phyloP scores from a whole-genome alignment of 2,797 vertebrate genomes.

The Rhinoraja longicauda region DNA sequence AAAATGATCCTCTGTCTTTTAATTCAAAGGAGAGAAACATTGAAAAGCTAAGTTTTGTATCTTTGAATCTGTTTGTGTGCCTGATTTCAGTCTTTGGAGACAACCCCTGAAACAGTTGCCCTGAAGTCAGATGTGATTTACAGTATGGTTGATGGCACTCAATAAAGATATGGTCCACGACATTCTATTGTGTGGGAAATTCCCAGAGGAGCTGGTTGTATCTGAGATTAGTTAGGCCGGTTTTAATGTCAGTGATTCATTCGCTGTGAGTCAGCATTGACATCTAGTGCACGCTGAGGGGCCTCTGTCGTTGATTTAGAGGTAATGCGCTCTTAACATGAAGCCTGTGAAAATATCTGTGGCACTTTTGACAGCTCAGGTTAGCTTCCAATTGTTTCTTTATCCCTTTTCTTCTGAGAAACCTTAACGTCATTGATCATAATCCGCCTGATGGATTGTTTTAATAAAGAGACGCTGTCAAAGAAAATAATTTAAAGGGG shows the following conservation, averaged over 20 bases:
- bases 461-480: neutral
- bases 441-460: neutral
- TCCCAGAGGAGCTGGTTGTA: neutral
- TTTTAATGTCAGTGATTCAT: neutral
- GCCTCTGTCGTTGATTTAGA: neutral
- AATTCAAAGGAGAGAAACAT: neutral
- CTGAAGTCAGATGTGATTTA: neutral
- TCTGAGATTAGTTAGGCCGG: neutral
- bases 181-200: neutral
- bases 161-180: neutral
- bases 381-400: neutral
- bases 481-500: neutral
- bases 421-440: neutral
- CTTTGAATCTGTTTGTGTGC: neutral
- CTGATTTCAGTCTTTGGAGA: neutral
- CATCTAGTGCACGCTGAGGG: neutral
- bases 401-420: neutral
- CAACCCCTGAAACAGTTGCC: neutral
- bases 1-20: neutral
- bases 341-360: neutral
- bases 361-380: neutral
- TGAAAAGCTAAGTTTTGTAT: neutral
- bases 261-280: neutral
- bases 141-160: neutral
- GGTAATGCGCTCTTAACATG: neutral